Percentiles rank a stretch among this genome's conserved stretches.
phyloP scores from a whole-genome alignment of 2,113 vertebrate species.

The Lagopus muta region DNA sequence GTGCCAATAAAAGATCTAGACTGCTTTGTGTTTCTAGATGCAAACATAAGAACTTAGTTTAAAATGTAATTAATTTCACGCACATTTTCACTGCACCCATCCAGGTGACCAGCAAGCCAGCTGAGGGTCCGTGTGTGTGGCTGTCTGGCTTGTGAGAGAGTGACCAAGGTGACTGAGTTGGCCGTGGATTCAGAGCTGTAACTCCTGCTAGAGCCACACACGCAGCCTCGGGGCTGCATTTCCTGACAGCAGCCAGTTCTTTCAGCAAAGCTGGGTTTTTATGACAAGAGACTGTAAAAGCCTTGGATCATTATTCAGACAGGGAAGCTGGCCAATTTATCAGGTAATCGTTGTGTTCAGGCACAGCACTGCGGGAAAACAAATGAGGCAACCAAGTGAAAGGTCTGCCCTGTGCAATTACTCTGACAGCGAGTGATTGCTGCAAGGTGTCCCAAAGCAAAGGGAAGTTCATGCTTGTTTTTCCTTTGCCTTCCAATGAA shows the following conservation, averaged over 20 bases:
- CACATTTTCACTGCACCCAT: background rate
- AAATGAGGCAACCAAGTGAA: background rate
- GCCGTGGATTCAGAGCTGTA: background rate
- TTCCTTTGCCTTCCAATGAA: background rate
- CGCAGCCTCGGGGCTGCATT: background rate
- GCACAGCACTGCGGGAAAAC: background rate
- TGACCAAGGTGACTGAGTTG: background rate
- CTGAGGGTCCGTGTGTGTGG: background rate
- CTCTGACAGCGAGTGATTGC: background rate
- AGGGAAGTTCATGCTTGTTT: background rate
- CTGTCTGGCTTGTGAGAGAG: background rate
- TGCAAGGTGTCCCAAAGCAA: rapidly evolving
- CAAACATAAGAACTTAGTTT: background rate
- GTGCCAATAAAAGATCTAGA: background rate
- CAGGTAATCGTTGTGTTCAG: background rate
- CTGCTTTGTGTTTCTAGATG: background rate
- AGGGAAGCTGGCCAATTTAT: background rate
- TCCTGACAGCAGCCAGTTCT: background rate
- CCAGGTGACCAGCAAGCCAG: background rate
- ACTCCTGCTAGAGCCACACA: background rate
- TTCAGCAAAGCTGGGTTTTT: background rate
- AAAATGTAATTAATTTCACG: background rate
- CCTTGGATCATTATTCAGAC: background rate
- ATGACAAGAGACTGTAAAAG: background rate
- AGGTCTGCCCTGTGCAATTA: background rate